Conservation (phyloP, 1,140 invertebrate species). For the Drosophila repleta region DNA sequence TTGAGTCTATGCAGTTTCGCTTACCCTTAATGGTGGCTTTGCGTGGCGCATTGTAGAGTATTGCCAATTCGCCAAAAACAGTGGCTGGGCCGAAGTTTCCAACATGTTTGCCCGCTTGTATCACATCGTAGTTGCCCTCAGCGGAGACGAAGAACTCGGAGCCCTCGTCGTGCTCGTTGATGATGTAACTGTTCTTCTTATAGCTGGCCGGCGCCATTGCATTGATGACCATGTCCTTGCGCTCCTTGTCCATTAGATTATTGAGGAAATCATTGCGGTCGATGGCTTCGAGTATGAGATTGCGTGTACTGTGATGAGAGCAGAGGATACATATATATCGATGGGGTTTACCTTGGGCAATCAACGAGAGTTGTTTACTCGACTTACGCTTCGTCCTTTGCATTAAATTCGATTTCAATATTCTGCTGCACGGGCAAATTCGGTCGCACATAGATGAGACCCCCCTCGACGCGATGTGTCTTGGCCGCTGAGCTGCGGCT, state of each 20-base stretch:
- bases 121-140: conserved; percentile 93
- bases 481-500: conserved; percentile 40
- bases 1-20: not conserved
- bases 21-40: conserved; percentile 93
- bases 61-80: conserved; percentile 96
- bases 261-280: conserved; percentile 96
- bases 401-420: conserved; percentile 74
- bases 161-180: conserved; percentile 93
- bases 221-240: conserved; percentile 93
- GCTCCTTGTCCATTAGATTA: conserved; percentile 93
- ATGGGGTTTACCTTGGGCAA: conserved; percentile 24
- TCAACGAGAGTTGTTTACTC: conserved; percentile 31
- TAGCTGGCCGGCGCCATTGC: conserved; percentile 95
- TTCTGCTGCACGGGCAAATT: conserved; percentile 75
- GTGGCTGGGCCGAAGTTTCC: conserved; percentile 92
- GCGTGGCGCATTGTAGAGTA: conserved; percentile 96
- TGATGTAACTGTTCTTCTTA: conserved; percentile 90
- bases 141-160: conserved; percentile 92
- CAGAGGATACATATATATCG: not conserved
- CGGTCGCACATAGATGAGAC: conserved; percentile 75
- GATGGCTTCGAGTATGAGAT: conserved; percentile 86
- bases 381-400: conserved; percentile 82
- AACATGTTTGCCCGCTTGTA: conserved; percentile 91
- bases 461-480: conserved; percentile 72
- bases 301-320: conserved; percentile 82